Percentiles rank a stretch among this genome's conserved stretches.
phyloP scores from a whole-genome alignment of 2,113 vertebrate genomes.

The Athene cunicularia region DNA sequence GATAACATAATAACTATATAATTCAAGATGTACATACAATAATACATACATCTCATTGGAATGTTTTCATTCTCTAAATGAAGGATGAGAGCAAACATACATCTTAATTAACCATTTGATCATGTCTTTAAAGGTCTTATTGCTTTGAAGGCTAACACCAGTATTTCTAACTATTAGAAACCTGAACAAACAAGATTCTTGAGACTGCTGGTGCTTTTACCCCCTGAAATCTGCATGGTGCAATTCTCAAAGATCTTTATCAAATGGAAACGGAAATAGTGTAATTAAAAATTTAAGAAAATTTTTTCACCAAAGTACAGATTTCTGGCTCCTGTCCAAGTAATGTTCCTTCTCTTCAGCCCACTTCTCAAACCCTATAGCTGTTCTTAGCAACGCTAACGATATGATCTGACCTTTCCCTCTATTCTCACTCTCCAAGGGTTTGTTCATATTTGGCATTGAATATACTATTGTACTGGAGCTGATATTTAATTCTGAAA shows the following conservation, averaged over 20 bases:
- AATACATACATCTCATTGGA: background rate
- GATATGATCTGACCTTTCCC: slow-evolving; percentile 18
- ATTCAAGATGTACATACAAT: background rate
- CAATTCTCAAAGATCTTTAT: background rate
- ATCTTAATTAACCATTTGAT: background rate
- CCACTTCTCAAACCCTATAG: background rate
- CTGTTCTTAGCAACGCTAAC: background rate
- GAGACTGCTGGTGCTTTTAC: background rate
- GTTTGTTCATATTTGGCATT: background rate
- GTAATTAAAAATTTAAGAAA: background rate
- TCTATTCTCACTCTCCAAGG: background rate
- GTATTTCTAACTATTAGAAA: background rate
- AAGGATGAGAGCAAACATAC: background rate
- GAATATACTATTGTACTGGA: background rate
- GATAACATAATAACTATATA: background rate
- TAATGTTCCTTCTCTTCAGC: background rate
- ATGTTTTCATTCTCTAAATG: background rate
- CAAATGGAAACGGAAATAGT: background rate
- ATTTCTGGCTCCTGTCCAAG: background rate
- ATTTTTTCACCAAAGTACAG: background rate
- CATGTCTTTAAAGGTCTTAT: background rate
- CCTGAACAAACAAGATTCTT: background rate
- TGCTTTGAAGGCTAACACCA: background rate
- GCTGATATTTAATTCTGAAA: background rate
- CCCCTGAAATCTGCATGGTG: background rate